Percentiles rank a stretch among this genome's conserved stretches.
phyloP scores from a whole-genome alignment of 2,888 invertebrate genomes.

The Papilio demoleus region DNA sequence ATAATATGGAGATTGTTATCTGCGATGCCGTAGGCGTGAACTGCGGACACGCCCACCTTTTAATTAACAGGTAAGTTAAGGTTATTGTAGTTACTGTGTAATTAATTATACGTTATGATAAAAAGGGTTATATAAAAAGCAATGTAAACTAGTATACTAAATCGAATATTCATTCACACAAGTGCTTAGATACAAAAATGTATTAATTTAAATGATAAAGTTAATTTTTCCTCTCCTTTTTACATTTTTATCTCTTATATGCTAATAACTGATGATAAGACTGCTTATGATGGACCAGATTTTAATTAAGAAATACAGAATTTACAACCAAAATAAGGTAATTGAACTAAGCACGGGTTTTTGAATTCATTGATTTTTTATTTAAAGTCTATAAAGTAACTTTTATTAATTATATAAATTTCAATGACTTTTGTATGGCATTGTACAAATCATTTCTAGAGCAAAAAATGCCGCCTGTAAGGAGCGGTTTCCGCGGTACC shows the following conservation, averaged over 20 bases:
- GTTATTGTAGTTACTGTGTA: slow-evolving; percentile 17
- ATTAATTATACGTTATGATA: slow-evolving; percentile 20
- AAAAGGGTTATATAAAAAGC: not conserved
- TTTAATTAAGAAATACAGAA: not conserved
- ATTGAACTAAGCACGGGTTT: no score
- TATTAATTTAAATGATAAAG: slow-evolving; percentile 5
- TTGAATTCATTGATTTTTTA: no score
- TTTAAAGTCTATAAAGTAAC: no score
- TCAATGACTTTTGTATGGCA: slow-evolving; percentile 24
- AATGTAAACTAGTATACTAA: no score
- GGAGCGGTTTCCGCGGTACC: slow-evolving; percentile 43
- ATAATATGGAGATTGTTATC: slow-evolving; percentile 34
- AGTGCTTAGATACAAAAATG: not conserved
- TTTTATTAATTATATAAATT: no score
- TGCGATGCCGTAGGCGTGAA: slow-evolving; percentile 27
- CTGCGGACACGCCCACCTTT: slow-evolving; percentile 25
- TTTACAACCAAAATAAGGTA: no score
- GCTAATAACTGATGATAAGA: not conserved
- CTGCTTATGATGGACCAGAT: not conserved
- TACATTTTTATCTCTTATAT: not conserved
- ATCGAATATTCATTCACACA: not conserved
- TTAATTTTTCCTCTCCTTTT: not conserved
- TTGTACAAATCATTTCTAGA: slow-evolving; percentile 37
- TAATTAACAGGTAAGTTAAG: slow-evolving; percentile 24
- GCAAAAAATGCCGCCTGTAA: slow-evolving; percentile 51